Percentiles rank a stretch among this genome's conserved stretches.
Evolutionary conservation across 2,888 invertebrate genomes (phyloP).

Genomic region (Pocota personata): DNA sequence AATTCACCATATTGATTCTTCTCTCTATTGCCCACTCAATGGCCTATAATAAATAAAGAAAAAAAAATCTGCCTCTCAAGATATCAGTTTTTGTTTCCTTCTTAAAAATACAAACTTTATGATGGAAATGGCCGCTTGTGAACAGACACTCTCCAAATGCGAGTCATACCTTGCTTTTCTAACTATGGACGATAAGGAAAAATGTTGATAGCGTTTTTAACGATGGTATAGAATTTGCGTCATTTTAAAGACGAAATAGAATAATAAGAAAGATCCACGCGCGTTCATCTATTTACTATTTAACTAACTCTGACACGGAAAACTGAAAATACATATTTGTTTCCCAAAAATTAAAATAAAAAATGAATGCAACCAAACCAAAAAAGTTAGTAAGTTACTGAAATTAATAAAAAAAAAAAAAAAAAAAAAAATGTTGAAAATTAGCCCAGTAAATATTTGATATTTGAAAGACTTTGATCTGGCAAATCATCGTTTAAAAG

Average conservation of each 20-base stretch:
- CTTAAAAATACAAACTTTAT: too few species aligned
- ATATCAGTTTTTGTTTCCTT: too few species aligned
- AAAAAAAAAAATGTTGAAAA: slow-evolving; percentile 18
- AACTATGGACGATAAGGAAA: slow-evolving; percentile 6
- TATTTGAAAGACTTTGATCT: slow-evolving; percentile 16
- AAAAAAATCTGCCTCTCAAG: too few species aligned
- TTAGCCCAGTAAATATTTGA: neutral
- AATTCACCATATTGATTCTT: too few species aligned
- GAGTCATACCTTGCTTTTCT: slow-evolving; percentile 30
- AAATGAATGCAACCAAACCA: slow-evolving; percentile 49
- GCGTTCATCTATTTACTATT: slow-evolving; percentile 62
- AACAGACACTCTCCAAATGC: too few species aligned
- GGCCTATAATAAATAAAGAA: too few species aligned
- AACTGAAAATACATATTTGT: slow-evolving; percentile 71
- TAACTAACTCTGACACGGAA: slow-evolving; percentile 66
- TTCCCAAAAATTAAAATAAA: slow-evolving; percentile 63
- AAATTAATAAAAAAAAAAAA: slow-evolving; percentile 20
- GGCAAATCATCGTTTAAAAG: neutral
- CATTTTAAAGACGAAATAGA: slow-evolving; percentile 47
- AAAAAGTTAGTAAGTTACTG: slow-evolving; percentile 33
- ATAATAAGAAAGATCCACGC: slow-evolving; percentile 60
- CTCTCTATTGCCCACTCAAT: too few species aligned
- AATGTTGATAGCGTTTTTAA: slow-evolving; percentile 36
- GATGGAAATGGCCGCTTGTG: too few species aligned
- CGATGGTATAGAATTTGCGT: slow-evolving; percentile 41